A percentile compares a stretch with the other conserved stretches of the same genome.
These are phyloP conservation scores for Amiota communis DNA, from an alignment of 2,888 invertebrate species.

Conservation along the genomic window DNA sequence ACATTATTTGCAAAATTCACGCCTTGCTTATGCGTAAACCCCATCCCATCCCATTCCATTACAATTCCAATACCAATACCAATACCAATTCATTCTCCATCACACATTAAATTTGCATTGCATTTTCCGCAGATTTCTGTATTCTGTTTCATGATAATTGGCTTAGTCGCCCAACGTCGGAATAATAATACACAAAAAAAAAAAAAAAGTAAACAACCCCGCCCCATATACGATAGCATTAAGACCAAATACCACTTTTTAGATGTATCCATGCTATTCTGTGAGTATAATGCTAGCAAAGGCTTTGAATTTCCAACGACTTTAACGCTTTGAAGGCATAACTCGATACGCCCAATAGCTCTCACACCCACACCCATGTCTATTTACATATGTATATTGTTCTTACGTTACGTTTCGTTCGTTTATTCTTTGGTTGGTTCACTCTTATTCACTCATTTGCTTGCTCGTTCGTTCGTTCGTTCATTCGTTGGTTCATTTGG, in stretches of 20 bases:
- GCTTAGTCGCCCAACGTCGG: background rate
- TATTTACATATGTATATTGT: no score
- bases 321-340: no score
- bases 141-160: conserved; percentile 9
- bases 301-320: no score
- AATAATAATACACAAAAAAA: background rate
- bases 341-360: no score
- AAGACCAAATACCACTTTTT: no score
- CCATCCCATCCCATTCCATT: background rate
- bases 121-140: background rate
- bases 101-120: background rate
- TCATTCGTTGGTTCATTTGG: background rate
- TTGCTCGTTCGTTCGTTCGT: background rate
- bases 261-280: no score
- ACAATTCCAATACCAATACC: no score
- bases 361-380: no score
- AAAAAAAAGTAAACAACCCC: background rate
- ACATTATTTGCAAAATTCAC: conserved; percentile 33
- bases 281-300: background rate
- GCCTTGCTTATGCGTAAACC: conserved; percentile 1
- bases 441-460: conserved; percentile 1
- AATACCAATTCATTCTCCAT: background rate
- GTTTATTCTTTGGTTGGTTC: no score
- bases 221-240: no score
- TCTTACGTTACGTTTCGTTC: no score